These are phyloP conservation scores for Quadriops clusia DNA, from an alignment of 2,888 invertebrate species.

Conservation along the genomic window DNA sequence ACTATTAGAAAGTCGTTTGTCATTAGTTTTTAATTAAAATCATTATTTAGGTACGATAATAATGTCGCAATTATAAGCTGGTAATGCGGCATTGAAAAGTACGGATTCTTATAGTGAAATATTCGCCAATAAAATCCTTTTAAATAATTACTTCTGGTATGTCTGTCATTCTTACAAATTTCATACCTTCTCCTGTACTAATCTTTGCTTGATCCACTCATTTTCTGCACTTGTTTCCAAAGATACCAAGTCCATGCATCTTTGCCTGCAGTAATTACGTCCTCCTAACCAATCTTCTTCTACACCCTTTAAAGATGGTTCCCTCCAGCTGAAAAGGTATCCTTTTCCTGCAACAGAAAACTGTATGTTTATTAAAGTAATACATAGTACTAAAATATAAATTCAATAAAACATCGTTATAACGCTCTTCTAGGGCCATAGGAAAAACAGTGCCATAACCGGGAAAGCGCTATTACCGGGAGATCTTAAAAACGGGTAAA, in stretches of 20 bases:
- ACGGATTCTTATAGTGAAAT: not conserved
- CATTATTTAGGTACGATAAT: too few species aligned
- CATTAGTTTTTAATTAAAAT: too few species aligned
- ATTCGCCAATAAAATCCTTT: not conserved
- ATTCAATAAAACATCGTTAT: too few species aligned
- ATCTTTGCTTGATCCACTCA: slow-evolving; percentile 71
- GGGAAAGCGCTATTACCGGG: too few species aligned
- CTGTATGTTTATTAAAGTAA: not conserved
- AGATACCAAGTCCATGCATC: slow-evolving; percentile 83
- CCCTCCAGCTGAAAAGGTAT: slow-evolving; percentile 82
- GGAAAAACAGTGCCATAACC: too few species aligned
- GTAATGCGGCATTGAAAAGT: not conserved
- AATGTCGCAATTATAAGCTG: not conserved
- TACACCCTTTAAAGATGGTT: slow-evolving; percentile 57
- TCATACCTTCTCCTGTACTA: slow-evolving; percentile 63
- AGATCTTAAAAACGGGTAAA: too few species aligned
- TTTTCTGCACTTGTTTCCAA: slow-evolving; percentile 78
- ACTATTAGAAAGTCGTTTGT: too few species aligned
- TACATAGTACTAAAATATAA: not conserved
- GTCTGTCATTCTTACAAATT: slow-evolving; percentile 24
- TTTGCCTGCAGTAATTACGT: slow-evolving; percentile 74
- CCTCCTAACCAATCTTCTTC: slow-evolving; percentile 78
- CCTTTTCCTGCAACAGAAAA: slow-evolving; percentile 46
- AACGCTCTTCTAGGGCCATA: too few species aligned
- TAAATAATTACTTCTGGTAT: slow-evolving; percentile 3